A percentile compares a stretch with the other conserved stretches of the same genome.
These are phyloP conservation scores for Oikopleura vanhoeffeni DNA, from an alignment of 23 tunicate genomes.

Conservation along the genomic window DNA sequence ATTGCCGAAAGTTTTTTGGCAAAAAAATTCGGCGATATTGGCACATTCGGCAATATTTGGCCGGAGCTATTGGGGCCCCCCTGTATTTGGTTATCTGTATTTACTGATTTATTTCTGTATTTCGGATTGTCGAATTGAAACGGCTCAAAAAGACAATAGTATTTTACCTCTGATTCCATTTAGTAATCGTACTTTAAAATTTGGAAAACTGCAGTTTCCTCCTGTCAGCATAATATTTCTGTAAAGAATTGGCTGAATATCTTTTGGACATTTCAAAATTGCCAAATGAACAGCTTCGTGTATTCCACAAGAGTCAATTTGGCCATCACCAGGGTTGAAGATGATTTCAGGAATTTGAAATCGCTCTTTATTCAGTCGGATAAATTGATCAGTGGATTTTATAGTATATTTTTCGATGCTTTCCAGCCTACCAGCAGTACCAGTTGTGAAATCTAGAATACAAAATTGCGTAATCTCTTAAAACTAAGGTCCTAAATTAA, in stretches of 20 bases:
- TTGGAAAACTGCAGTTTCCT: constrained; percentile 20
- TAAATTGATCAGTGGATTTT: constrained; percentile 26
- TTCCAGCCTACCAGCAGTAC: not conserved
- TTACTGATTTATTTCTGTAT: too few relatives aligned
- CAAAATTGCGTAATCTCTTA: too few relatives aligned
- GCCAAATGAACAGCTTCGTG: constrained; percentile 59
- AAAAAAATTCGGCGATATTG: too few relatives aligned
- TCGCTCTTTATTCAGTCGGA: constrained; percentile 44
- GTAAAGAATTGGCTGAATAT: constrained; percentile 37
- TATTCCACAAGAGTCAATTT: constrained; percentile 61
- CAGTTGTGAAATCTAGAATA: not conserved
- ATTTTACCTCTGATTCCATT: not conserved
- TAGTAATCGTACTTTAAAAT: not conserved
- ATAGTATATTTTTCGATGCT: not conserved
- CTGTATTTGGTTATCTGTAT: too few relatives aligned
- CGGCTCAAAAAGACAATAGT: too few relatives aligned
- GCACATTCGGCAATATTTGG: too few relatives aligned
- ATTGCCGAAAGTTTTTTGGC: too few relatives aligned
- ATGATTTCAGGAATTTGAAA: constrained; percentile 71
- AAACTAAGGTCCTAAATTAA: too few relatives aligned
- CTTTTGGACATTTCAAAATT: constrained; percentile 48
- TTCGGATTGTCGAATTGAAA: too few relatives aligned
- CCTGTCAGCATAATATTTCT: constrained; percentile 58
- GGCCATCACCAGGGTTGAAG: constrained; percentile 67
- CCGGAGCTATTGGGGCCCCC: too few relatives aligned